Base-by-base conservation (phyloP, 2,797 vertebrate genomes). In the Mus caroli region DNA sequence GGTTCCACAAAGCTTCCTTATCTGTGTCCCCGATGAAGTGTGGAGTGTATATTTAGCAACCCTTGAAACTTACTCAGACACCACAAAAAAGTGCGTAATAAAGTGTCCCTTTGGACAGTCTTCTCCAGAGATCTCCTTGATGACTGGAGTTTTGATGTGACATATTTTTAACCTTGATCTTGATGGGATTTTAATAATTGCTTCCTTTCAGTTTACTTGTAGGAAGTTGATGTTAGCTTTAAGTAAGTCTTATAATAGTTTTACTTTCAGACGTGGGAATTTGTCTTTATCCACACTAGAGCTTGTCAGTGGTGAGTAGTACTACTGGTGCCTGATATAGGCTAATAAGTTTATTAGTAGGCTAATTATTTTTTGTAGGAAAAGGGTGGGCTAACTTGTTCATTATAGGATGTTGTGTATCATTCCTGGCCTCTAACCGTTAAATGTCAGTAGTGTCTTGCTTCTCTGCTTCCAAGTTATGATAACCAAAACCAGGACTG, bases 121-220 rank as follows among this genome's bases (percentile, higher is more conserved):
- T 10, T 91, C n/a, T 76, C 83, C n/a, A 83, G 64, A 96, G 22
- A 37, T 95, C 60, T 90, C 67, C 69, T 79, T 11, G 46, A 75
- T 92, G 62, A 84, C 86, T 90, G 9, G 40, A 77, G 85, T 87
- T 71, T 93, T 64, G 73, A 90, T 79, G 56, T 62, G 31, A 20
- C 52, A 40, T 15, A 54, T 40, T 95, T 92, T 92, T 94, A 15
- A 64, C 10, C 69, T 93, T 95, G 76, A 73, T 67, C 62, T 95
- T 92, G 64, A 83, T 94, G 76, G 26, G 90, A 82, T 90, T 96
- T 88, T 95, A 56, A 40, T 88, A 75, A 92, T 91, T 56, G 71
- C 90, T 94, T 96, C 86, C 43, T 85, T 91, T 85, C 69, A 64
- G 91, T 46, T 94, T 94, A 58, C 52, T 95, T 87, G 93, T 84